Conservation (phyloP, 2,797 vertebrate species). For the Alectoris magna region DNA sequence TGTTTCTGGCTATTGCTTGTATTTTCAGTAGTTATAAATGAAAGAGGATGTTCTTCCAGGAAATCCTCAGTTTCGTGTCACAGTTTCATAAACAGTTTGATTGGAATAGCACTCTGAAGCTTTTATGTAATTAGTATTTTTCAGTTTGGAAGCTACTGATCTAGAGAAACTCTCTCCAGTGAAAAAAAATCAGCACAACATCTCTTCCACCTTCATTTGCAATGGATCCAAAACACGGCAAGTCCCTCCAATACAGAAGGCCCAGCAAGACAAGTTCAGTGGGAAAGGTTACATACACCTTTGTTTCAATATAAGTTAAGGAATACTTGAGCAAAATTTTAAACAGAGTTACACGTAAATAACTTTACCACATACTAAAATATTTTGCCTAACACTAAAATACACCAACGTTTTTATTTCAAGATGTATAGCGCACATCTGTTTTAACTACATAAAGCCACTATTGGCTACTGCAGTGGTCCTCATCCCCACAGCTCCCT, state of each 20-base stretch:
- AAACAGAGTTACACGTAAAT: not conserved
- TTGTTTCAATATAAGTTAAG: not conserved
- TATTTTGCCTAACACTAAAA: not conserved
- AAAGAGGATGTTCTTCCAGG: constrained; percentile 10
- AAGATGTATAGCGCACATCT: not conserved
- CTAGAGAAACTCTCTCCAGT: not conserved
- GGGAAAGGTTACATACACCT: not conserved
- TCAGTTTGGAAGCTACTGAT: not conserved
- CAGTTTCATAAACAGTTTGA: not conserved
- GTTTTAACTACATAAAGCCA: not conserved
- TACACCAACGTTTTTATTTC: not conserved
- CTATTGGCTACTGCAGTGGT: not conserved
- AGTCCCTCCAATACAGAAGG: not conserved
- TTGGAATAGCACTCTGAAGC: not conserved
- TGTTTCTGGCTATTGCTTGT: not conserved
- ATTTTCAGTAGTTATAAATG: not conserved
- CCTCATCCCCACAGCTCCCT: not conserved
- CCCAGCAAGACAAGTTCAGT: not conserved
- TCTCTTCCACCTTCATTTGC: not conserved
- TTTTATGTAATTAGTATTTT: not conserved
- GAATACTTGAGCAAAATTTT: not conserved
- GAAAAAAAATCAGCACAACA: not conserved
- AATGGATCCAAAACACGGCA: not conserved
- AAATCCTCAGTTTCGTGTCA: constrained; percentile 2
- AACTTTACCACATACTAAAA: not conserved